Evolutionary conservation across 2,888 invertebrate species (phyloP), one percentile per base, ranked within the genome.

Genomic region (Cataglyphis livida): DNA sequence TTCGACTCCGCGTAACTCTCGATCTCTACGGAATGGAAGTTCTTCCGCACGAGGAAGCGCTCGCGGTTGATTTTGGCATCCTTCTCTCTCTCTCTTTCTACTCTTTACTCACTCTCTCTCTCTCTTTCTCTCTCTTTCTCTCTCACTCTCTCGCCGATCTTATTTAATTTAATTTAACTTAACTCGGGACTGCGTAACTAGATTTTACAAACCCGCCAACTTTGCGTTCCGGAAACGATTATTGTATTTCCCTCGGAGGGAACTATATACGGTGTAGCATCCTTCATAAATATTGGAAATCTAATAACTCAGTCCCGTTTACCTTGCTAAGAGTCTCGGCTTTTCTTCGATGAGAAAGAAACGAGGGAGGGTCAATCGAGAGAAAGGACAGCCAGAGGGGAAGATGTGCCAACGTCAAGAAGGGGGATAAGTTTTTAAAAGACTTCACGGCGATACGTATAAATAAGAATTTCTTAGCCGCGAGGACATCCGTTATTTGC

Each of bases 401-500:
- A 18, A 35, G 21, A 32, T 9, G 68, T 9, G 28, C 28, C 32
- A 62, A 59, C 54, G 44, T 79, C 48, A n/a, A 32, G 44, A 74
- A 76, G 54, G 48, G 64, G 68, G 44, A 84, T 82, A 66, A 73
- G 61, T 57, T 32, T 32, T 73, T 81, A 54, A 85, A 83, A 70
- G 71, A 38, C 38, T 44, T 41, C 35, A 32, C 54, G 54, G 59
- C 65, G 54, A 28, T 62, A 65, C 64, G 79, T 61, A 65, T 68
- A 65, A 57, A 64, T 51, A 57, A 54, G 64, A 48, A 82, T 66
- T 88, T 79, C 38, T 21, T 38, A 61, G 48, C 62, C 9, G 21
- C 32, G 48, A 44, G 28, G 51, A 25, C 48, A 59, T 70, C 21
- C 61, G 79, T 74, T 88, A 89, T 90, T 91, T 89, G 90, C 88